Conservation (phyloP, 2,797 vertebrate species). For the Galaxias olidus region DNA sequence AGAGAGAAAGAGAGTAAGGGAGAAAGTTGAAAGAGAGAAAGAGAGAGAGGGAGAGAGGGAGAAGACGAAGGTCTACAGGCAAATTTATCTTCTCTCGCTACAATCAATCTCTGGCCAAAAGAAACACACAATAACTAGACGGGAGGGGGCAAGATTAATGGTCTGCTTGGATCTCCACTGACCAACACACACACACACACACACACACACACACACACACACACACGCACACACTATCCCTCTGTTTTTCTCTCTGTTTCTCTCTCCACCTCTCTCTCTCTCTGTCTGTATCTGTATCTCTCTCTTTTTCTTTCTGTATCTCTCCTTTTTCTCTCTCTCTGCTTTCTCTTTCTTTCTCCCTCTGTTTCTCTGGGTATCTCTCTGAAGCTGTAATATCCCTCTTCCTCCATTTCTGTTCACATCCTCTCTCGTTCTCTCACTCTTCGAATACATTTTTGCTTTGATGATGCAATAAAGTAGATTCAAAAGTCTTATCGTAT, state of each 20-base stretch:
- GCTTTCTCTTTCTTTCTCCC: constrained; percentile 43
- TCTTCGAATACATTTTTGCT: no score
- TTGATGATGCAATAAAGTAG: no score
- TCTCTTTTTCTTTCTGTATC: constrained; percentile 74
- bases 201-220: not conserved
- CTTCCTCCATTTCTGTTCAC: no score
- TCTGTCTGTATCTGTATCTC: constrained; percentile 37
- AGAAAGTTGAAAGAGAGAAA: constrained; percentile 38
- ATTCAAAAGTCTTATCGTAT: no score
- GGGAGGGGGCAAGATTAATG: constrained; percentile 98
- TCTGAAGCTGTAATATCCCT: constrained; percentile 30
- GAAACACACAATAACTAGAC: constrained; percentile 99
- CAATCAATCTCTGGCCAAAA: constrained; percentile 99
- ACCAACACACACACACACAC: constrained; percentile 88
- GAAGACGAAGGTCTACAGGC: constrained; percentile 85
- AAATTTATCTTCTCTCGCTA: constrained; percentile 96
- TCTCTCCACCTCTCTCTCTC: not conserved
- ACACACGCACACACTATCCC: not conserved
- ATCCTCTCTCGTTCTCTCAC: no score
- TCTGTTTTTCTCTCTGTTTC: not conserved
- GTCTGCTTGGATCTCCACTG: constrained; percentile 93
- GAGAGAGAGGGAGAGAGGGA: no score
- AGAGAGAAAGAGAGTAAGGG: constrained; percentile 63
- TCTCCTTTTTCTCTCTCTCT: constrained; percentile 28
- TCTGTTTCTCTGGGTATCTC: no score